Conservation (phyloP, 2,888 invertebrate species). For the Falcaria lacertinaria region DNA sequence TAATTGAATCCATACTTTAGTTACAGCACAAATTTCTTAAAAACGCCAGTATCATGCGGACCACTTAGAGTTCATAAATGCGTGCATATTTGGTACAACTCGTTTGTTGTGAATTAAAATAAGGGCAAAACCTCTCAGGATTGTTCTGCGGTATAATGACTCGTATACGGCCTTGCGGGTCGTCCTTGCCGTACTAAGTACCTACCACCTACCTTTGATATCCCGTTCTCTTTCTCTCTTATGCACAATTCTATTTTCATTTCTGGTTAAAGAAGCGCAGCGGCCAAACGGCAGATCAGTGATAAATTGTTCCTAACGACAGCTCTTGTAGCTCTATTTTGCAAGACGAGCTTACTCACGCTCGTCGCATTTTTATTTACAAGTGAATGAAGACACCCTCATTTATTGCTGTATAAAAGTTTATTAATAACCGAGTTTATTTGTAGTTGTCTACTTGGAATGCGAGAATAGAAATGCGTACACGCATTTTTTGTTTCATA, state of each 20-base stretch:
- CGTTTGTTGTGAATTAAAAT: constrained; percentile 29
- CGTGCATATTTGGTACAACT: not conserved
- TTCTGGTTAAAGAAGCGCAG: constrained; percentile 34
- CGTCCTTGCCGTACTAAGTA: constrained; percentile 65
- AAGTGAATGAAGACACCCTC: constrained; percentile 49
- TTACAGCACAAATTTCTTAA: no score
- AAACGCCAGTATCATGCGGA: no score
- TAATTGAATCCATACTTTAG: no score
- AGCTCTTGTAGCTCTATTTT: constrained; percentile 52
- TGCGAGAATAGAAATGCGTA: constrained; percentile 15
- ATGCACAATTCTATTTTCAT: constrained; percentile 26
- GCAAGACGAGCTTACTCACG: constrained; percentile 49
- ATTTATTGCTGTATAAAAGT: constrained; percentile 43
- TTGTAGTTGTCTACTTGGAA: constrained; percentile 37
- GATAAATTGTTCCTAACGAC: constrained; percentile 65
- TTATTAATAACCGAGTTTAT: constrained; percentile 54
- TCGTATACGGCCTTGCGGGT: constrained; percentile 60
- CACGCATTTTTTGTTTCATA: not conserved
- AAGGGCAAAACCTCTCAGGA: constrained; percentile 25
- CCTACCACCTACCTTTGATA: no score
- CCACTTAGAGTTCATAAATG: no score
- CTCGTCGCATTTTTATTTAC: constrained; percentile 60
- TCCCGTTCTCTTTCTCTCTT: constrained; percentile 39
- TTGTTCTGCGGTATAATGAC: constrained; percentile 42
- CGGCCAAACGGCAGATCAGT: constrained; percentile 54